Conservation (phyloP, 1,140 invertebrate genomes). For the Temnothorax nylanderi region DNA sequence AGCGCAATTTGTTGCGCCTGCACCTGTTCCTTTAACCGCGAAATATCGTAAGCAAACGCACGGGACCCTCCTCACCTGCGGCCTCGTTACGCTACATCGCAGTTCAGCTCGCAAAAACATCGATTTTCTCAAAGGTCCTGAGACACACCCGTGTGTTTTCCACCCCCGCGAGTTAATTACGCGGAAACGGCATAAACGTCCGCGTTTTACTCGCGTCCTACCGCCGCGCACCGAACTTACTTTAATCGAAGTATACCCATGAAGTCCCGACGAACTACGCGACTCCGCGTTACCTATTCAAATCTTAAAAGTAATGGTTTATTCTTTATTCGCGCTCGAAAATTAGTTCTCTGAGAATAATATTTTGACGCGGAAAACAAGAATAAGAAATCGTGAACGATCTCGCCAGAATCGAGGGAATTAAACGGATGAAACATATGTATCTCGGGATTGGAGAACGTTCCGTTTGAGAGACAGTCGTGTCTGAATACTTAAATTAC, state of each 20-base stretch:
- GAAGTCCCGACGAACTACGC: slow-evolving; percentile 2
- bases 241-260: slow-evolving; percentile 13
- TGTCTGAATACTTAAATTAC: background rate
- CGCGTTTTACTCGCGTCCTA: background rate
- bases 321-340: background rate
- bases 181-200: background rate
- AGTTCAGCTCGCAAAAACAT: slow-evolving; percentile 55
- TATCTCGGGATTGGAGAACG: background rate
- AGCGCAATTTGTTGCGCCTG: slow-evolving; percentile 53
- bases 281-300: background rate
- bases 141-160: slow-evolving; percentile 21
- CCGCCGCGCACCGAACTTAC: background rate
- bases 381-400: background rate
- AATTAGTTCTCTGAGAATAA: slow-evolving; percentile 6
- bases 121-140: slow-evolving; percentile 37
- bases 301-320: background rate
- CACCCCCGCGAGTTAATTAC: slow-evolving; percentile 52
- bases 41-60: slow-evolving; percentile 50
- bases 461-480: background rate
- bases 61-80: slow-evolving; percentile 33
- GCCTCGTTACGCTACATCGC: slow-evolving; percentile 27
- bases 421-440: background rate
- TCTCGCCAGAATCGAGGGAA: background rate
- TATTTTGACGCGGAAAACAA: background rate
- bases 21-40: slow-evolving; percentile 29